Percentiles rank a stretch among this genome's conserved stretches.
Evolutionary conservation across 1,140 invertebrate species (phyloP).

Genomic region (Lepidurus arcticus): DNA sequence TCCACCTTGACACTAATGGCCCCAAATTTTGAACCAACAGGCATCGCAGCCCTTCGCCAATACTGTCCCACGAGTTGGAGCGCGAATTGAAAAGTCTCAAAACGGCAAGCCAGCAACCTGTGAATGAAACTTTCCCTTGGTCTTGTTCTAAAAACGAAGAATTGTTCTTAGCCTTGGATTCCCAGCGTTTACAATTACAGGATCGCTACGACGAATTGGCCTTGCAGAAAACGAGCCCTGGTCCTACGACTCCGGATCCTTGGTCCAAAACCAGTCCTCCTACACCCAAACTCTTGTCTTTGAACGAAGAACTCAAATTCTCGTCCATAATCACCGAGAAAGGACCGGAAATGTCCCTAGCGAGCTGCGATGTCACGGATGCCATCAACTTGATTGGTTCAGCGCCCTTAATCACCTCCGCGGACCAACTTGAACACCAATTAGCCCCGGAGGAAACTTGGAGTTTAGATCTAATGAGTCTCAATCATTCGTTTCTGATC

Average conservation of each 20-base stretch:
- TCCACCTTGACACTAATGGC: neutral
- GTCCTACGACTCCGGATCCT: neutral
- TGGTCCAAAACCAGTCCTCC: neutral
- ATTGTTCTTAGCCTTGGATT: neutral
- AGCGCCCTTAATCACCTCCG: neutral
- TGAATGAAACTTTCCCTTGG: neutral
- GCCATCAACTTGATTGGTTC: conserved; percentile 12
- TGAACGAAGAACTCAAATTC: neutral
- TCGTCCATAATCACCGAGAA: neutral
- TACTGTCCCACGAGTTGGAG: neutral
- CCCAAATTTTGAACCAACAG: neutral
- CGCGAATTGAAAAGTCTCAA: neutral
- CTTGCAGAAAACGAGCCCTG: neutral
- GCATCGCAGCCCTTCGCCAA: neutral
- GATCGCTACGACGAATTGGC: conserved; percentile 3
- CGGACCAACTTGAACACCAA: neutral
- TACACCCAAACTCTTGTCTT: neutral
- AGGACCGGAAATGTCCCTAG: conserved; percentile 8
- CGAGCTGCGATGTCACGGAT: conserved; percentile 13
- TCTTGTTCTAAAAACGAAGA: neutral
- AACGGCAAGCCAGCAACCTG: neutral
- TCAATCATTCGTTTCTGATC: neutral
- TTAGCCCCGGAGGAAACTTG: neutral
- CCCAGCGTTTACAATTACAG: neutral
- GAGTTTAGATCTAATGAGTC: neutral